phyloP scores from a whole-genome alignment of 2,113 vertebrate species.

The Myiozetetes cayanensis region DNA sequence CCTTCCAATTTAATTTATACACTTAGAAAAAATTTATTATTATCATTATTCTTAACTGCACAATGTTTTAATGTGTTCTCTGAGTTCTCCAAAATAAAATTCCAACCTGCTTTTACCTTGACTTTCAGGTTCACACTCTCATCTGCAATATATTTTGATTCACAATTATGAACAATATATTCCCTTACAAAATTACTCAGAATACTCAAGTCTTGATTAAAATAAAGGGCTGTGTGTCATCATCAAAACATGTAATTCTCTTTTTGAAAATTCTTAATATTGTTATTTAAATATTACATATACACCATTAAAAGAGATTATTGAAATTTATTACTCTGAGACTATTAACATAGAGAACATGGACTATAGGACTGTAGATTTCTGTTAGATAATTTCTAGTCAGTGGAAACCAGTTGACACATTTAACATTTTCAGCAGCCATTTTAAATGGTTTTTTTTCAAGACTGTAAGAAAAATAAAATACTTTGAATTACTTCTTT shows the following conservation, averaged over 20 bases:
- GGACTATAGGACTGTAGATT: background rate
- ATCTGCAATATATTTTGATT: background rate
- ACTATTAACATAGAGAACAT: background rate
- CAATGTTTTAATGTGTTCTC: background rate
- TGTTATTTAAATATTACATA: background rate
- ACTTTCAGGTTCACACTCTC: background rate
- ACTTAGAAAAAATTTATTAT: background rate
- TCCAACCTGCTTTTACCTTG: background rate
- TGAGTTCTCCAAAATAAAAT: background rate
- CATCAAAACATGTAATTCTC: rapidly evolving
- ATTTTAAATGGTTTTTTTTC: background rate
- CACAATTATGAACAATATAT: background rate
- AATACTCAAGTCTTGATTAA: background rate
- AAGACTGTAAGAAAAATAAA: background rate
- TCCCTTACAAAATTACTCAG: background rate
- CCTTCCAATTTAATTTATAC: background rate
- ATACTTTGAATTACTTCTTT: background rate
- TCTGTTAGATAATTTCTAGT: background rate
- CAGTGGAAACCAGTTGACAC: background rate
- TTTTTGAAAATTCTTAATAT: background rate
- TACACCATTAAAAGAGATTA: background rate
- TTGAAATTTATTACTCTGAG: background rate
- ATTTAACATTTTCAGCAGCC: background rate
- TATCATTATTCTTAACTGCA: background rate
- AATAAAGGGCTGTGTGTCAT: background rate